These are phyloP conservation scores for Synanceia verrucosa DNA, from an alignment of 2,797 vertebrate species.

Conservation along the genomic window DNA sequence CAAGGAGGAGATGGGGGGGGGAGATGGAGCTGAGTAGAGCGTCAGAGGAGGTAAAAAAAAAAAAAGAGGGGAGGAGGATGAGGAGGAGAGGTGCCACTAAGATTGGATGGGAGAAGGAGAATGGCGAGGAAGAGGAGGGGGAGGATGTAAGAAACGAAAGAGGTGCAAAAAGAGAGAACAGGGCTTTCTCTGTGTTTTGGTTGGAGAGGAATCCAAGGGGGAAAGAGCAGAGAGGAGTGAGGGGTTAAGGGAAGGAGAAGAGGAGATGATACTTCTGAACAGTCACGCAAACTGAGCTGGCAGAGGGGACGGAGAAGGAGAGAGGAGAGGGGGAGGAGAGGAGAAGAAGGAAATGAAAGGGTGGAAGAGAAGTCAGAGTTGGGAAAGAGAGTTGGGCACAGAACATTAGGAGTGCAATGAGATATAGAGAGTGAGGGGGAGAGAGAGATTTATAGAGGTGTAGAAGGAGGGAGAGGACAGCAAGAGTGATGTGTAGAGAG, in stretches of 20 bases:
- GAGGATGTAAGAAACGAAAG: conserved; percentile 49
- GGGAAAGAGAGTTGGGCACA: conserved; percentile 67
- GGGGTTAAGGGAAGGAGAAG: conserved; percentile 62
- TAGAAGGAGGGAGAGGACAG: conserved; percentile 74
- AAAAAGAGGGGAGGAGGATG: conserved; percentile 19
- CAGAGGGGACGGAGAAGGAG: neutral
- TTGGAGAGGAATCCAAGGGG: conserved; percentile 62
- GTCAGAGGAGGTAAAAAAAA: neutral
- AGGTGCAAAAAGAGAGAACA: conserved; percentile 73
- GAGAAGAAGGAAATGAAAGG: conserved; percentile 39
- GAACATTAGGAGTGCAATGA: conserved; percentile 80
- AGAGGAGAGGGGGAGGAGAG: neutral
- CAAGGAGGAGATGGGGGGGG: conserved; percentile 31
- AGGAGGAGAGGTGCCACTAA: conserved; percentile 57
- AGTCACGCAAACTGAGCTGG: conserved; percentile 64
- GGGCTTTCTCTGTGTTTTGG: conserved; percentile 71
- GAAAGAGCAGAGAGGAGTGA: conserved; percentile 44
- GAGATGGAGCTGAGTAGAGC: conserved; percentile 37
- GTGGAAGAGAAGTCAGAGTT: conserved; percentile 56
- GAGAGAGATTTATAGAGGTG: conserved; percentile 76
- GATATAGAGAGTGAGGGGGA: conserved; percentile 65
- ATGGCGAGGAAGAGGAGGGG: neutral
- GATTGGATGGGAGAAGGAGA: conserved; percentile 54
- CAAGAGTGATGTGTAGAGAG: conserved; percentile 77
- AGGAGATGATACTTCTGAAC: conserved; percentile 62